Base-by-base conservation (phyloP, 1,140 invertebrate genomes). In the Andrena cerasifolii region DNA sequence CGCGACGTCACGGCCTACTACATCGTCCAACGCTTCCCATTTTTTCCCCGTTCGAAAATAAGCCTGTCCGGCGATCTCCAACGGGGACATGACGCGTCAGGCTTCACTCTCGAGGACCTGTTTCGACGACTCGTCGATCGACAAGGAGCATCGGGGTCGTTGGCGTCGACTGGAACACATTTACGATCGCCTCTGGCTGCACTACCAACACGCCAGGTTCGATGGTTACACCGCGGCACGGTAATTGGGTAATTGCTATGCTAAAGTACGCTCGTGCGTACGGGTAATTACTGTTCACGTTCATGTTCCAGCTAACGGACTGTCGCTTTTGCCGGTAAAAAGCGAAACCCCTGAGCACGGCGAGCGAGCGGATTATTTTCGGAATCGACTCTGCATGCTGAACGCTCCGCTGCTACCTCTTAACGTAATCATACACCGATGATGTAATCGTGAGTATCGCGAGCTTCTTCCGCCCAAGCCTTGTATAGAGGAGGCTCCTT, bases 181-280 rank as follows among this genome's bases (percentile, higher is more conserved):
- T 53, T 26, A 40, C 49, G 49, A 67, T 53, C 49, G 65, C 65
- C 65, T 18, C 45, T 1, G 31, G 65, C 65, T 49, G 14, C 49
- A 33, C 54, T 4, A 21, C 31, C 2, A n/a, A 28, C 51, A 16
- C 33, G 24, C 24, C 43, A 12, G 40, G 58, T 70, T 70, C 54
- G 67, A 58, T 40, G 26, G 16, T 45, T 40, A 56, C 65, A 31
- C 24, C 18, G 36, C n/a, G 18, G 36, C 40, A 28, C 40, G 53
- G 67, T 70, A 70, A 70, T 70, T 70, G 67, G 67, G 67, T 70
- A 58, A 70, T 70, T 58, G 54, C 54, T 58, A 70, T 70, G 67
- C 54, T 33, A 58, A 67, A 53, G 67, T 70, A 70, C 24, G 26
- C 51, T 14, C 31, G 49, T 21, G 26, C 8, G 67, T 70, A 47